Evolutionary conservation across 2,797 vertebrate species (phyloP), one percentile per base, ranked within the genome.

Genomic region (Melanogrammus aeglefinus): DNA sequence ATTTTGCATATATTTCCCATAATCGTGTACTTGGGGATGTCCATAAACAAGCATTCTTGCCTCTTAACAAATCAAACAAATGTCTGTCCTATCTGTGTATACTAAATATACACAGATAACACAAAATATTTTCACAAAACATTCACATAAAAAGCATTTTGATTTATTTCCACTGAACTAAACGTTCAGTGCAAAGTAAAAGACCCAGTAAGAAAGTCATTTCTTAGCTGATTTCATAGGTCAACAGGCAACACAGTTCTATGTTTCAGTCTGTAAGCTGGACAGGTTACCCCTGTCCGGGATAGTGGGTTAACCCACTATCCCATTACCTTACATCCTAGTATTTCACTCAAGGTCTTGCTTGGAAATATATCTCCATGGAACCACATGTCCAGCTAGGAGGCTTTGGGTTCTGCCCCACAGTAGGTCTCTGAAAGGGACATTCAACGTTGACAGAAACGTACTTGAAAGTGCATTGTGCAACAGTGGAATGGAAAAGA

Each of bases 401-500:
- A 27, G 21, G 10, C 24, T 69, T 69, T 69, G 7, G 63, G 24
- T 69, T 69, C 63, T 27, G 2, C 9, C 63, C 21, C 8, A 69
- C n/a, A 27, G 63, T 16, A 69, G 24, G 24, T 69, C 57, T 7
- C 57, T 63, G 6, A 63, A 63, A 63, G 21, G 47, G 6, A 21
- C 47, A 57, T 57, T 57, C 16, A 57, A 57, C 47, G 4, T 57
- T 21, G 47, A 57, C 47, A 57, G 47, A 57, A 57, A 57, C 3
- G n/a, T 63, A 63, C 57, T 57, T n/a, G 12, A 63, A 24, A 63
- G 57, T 63, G 57, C 6, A 63, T 63, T 63, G 57, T 24, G 57
- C 21, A 63, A 29, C n/a, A 12, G 76, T 69, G 82, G 44, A 84
- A 80, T 77, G 27, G 24, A 70, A 13, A 7, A 74, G 47, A 57